Base-by-base conservation (phyloP, 2,888 invertebrate genomes). In the Limnephilus lunatus region DNA sequence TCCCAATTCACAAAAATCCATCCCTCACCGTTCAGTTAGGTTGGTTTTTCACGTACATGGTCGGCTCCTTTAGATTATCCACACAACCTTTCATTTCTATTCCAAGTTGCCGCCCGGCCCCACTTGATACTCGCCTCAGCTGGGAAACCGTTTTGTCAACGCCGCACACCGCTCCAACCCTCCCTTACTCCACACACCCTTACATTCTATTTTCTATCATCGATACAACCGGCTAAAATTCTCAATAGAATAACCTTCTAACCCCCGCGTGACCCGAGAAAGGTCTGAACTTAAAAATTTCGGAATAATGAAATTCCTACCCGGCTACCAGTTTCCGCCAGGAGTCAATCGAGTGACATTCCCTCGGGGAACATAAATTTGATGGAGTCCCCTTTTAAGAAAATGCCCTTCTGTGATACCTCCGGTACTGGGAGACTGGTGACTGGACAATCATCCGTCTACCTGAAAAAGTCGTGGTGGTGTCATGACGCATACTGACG, bases 341-440 rank as follows among this genome's bases (percentile, higher is more conserved):
- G 88, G 35, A 89, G 91, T 91, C 93, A 92, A 93, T 93, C 91
- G 92, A 85, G 91, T 91, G 86, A 93, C 92, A 90, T 89, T 90
- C 89, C 92, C 92, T 91, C 32, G 92, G 92, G 93, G 35, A 48
- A 90, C 48, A 92, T 93, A 93, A 92, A 93, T 92, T 92, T 93
- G 93, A 93, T 92, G 89, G 91, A 93, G 93, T 81, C 89, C 93
- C 92, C 91, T 93, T 93, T 93, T 92, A 93, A 91, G 91, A 93
- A 92, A 93, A 93, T 91, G 92, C 93, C 91, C 92, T 92, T 93
- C 48, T 48, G 86, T 93, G 93, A 93, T 92, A 92, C 91, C 90
- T 81, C 86, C 90, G 87, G 92, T 85, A 92, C 92, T 68, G 32
- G n/a, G 82, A 68, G 85, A 48, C 48, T 91, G 48, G 83, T 35